Percentiles rank a stretch among this genome's conserved stretches.
Conservation (phyloP, 2,797 vertebrate genomes). For the Sebastolobus altivelis region DNA sequence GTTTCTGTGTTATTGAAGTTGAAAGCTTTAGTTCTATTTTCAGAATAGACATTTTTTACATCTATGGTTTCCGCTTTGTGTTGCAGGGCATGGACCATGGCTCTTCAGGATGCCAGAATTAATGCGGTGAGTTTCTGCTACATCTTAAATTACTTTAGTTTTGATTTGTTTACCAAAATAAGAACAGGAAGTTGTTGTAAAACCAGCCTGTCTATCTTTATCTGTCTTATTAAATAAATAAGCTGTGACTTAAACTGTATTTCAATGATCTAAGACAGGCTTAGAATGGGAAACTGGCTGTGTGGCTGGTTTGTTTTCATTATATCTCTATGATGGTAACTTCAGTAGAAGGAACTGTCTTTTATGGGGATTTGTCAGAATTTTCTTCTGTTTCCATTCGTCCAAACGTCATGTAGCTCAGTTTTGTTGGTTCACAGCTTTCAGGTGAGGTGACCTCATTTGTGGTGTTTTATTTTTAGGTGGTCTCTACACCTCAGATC, state of each 20-base stretch:
- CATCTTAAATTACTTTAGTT: background rate
- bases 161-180: slow-evolving; percentile 9
- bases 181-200: background rate
- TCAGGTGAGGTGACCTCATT: slow-evolving; percentile 1
- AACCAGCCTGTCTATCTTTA: background rate
- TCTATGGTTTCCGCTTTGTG: slow-evolving; percentile 9
- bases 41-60: background rate
- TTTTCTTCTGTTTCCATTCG: background rate
- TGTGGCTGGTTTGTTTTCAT: background rate
- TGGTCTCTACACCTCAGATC: slow-evolving; percentile 75
- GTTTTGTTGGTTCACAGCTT: background rate
- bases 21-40: background rate
- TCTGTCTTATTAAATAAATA: background rate
- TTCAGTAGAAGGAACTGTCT: background rate
- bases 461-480: slow-evolving; percentile 61
- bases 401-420: background rate
- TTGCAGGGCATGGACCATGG: slow-evolving; percentile 94
- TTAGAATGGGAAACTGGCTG: background rate
- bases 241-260: background rate
- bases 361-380: background rate
- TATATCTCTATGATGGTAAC: background rate
- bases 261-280: background rate
- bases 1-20: background rate
- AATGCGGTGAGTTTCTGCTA: slow-evolving; percentile 88
- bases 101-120: slow-evolving; percentile 93